Evolutionary conservation across 2,888 invertebrate genomes (phyloP).

Genomic region (Teinopalpus imperialis): DNA sequence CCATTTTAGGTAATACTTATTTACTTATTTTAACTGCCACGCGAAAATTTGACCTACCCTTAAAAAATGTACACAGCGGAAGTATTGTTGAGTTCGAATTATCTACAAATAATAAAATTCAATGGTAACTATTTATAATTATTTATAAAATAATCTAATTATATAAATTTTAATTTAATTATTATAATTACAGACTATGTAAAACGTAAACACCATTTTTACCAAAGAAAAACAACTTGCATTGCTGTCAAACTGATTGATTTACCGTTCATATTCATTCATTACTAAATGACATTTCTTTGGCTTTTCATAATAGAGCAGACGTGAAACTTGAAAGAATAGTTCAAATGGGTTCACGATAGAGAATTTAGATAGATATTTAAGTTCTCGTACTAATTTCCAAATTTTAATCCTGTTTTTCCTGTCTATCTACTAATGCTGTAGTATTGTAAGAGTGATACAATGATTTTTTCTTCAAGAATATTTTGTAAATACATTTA

Average conservation of each 20-base stretch:
- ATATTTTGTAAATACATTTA: slow-evolving; percentile 64
- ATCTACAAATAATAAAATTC: too few species aligned
- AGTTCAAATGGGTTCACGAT: slow-evolving; percentile 11
- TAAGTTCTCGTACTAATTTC: slow-evolving; percentile 4
- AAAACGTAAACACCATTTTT: too few species aligned
- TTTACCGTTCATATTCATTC: slow-evolving; percentile 28
- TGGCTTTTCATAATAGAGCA: slow-evolving; percentile 18
- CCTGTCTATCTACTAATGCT: slow-evolving; percentile 35
- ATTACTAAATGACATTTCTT: slow-evolving; percentile 36
- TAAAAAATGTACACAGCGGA: too few species aligned
- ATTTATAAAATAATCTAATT: too few species aligned
- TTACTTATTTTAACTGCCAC: too few species aligned
- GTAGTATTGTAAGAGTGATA: slow-evolving; percentile 43
- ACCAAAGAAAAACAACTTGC: too few species aligned
- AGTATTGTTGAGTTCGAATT: too few species aligned
- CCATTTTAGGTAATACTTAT: too few species aligned
- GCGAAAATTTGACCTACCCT: too few species aligned
- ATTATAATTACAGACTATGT: too few species aligned
- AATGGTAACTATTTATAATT: too few species aligned
- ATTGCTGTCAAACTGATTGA: slow-evolving; percentile 22
- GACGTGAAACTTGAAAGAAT: slow-evolving; percentile 14
- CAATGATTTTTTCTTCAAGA: slow-evolving; percentile 58
- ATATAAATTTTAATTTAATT: too few species aligned
- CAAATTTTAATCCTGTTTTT: slow-evolving; percentile 27
- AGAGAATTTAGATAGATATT: slow-evolving; percentile 1